phyloP scores from a whole-genome alignment of 2,113 vertebrate genomes.

The Pteropus alecto region DNA sequence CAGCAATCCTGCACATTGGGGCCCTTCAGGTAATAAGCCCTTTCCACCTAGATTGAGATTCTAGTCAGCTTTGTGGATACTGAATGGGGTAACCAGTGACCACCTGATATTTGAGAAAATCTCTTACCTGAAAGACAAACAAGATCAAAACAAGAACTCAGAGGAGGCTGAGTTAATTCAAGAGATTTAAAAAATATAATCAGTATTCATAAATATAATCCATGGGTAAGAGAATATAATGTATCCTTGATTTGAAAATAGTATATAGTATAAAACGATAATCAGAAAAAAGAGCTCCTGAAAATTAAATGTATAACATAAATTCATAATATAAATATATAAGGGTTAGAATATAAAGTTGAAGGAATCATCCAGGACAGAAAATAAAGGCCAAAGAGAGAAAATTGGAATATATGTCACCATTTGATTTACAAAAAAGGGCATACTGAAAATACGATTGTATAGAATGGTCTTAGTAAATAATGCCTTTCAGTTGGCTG shows the following conservation, averaged over 20 bases:
- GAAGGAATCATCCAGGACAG: not conserved
- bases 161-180: not conserved
- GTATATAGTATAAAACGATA: not conserved
- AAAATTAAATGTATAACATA: not conserved
- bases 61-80: not conserved
- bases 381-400: not conserved
- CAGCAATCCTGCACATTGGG: not conserved
- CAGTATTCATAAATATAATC: not conserved
- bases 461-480: not conserved
- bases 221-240: not conserved
- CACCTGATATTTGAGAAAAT: not conserved
- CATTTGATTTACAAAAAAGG: not conserved
- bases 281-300: not conserved
- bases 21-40: not conserved
- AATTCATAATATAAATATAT: not conserved
- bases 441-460: not conserved
- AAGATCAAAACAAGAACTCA: not conserved
- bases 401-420: not conserved
- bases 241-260: not conserved
- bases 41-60: not conserved
- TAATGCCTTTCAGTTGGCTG: not conserved
- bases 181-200: not conserved
- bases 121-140: not conserved
- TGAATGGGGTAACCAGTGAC: not conserved
- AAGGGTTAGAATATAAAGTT: not conserved